Evolutionary conservation across 2,797 vertebrate genomes (phyloP), one percentile per base, ranked within the genome.

Genomic region (Myotis planiceps): DNA sequence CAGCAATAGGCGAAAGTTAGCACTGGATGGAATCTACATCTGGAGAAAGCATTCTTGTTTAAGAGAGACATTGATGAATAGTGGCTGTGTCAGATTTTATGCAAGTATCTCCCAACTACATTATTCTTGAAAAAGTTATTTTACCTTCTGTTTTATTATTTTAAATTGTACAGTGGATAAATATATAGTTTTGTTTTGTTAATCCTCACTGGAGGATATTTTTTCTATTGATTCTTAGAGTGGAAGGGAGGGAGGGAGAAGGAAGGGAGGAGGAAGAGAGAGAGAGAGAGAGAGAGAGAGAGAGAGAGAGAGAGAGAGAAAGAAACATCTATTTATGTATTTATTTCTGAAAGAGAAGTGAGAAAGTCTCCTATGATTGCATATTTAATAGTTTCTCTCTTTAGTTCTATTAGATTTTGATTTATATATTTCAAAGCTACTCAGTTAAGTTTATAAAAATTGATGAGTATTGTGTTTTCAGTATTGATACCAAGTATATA

Each of bases 121-220:
- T 86, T 91, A 47, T 83, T 51, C 71, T 92, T 80, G 42, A 81
- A 95, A 82, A 60, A 55, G 23, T 91, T 29, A 60, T 81, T 79
- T 97, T 63, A 29, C 18, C 29, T 90, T 92, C 81, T 63, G 21
- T 92, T 79, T 47, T 66, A 65, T 39, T 92, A 90, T 93, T 93
- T 92, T 85, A 72, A 55, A 88, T 47, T 65, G 34, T 3, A 53
- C 5, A 88, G 32, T 63, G 32, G 85, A 74, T 51, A 37, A 71
- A 79, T 83, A 45, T 29, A 27, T 58, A 58, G 25, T 58, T 58
- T 53, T 53, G 51, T 53, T 55, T 55, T 27, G 55, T 58, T 58
- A 58, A 29, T 58, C 55, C 55, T 58, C 55, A 58, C 55, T 2
- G 25, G 55, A 58, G 25, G 25, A 13, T 27, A 27, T 58, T 58